Conservation (phyloP, 2,888 invertebrate genomes). For the Anthoptus insignis region DNA sequence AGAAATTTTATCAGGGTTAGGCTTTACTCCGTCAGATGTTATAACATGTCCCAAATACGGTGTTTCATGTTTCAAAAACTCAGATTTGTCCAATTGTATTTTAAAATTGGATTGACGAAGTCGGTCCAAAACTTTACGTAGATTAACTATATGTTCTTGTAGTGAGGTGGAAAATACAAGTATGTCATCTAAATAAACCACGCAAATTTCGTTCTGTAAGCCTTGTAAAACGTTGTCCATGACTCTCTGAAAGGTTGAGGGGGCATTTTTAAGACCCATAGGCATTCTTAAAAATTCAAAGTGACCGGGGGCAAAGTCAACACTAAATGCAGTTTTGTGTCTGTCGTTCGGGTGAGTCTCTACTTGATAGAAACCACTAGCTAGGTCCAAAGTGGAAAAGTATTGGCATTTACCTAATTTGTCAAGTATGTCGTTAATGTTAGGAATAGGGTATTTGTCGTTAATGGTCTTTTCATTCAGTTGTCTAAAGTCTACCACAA, state of each 20-base stretch:
- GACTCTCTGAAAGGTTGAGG: slow-evolving; percentile 53
- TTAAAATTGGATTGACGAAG: slow-evolving; percentile 50
- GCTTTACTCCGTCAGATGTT: slow-evolving; percentile 39
- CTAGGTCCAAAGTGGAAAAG: slow-evolving; percentile 46
- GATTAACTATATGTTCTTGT: slow-evolving; percentile 50
- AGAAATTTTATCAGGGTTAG: slow-evolving; percentile 46
- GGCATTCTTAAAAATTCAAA: slow-evolving; percentile 54
- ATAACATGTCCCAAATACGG: slow-evolving; percentile 43
- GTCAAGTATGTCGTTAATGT: slow-evolving; percentile 50
- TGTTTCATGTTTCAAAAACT: slow-evolving; percentile 50
- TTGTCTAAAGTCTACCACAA: slow-evolving; percentile 49
- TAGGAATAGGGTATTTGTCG: slow-evolving; percentile 51
- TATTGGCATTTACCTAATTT: no score
- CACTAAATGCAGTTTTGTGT: slow-evolving; percentile 53
- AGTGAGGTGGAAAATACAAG: slow-evolving; percentile 51
- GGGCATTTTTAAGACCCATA: slow-evolving; percentile 51
- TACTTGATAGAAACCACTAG: slow-evolving; percentile 43
- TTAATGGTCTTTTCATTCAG: slow-evolving; percentile 51
- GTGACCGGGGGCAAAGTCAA: slow-evolving; percentile 48
- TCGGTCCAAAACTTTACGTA: slow-evolving; percentile 49
- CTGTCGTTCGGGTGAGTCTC: slow-evolving; percentile 46
- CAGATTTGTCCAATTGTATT: slow-evolving; percentile 52
- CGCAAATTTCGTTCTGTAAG: slow-evolving; percentile 46
- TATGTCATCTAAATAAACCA: slow-evolving; percentile 57
- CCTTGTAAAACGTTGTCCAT: slow-evolving; percentile 55